Percentiles rank a stretch among this genome's conserved stretches.
phyloP scores from a whole-genome alignment of 2,888 invertebrate species.

The Pemphredon lugubris region DNA sequence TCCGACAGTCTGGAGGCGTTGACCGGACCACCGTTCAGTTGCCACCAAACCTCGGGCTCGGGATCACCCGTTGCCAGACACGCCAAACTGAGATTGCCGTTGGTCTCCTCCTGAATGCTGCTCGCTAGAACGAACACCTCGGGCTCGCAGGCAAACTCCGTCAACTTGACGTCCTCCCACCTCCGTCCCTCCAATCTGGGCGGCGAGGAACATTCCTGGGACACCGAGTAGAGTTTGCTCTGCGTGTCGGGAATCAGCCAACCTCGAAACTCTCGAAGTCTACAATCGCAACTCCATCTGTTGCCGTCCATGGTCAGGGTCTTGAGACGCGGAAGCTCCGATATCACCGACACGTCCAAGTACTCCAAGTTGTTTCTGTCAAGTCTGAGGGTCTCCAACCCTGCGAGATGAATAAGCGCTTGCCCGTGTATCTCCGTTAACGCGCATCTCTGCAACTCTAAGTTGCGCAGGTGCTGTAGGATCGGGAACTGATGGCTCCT shows the following conservation, averaged over 20 bases:
- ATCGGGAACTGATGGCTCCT: constrained; percentile 90
- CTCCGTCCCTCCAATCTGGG: constrained; percentile 85
- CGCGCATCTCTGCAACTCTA: constrained; percentile 91
- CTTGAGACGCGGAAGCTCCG: constrained; percentile 89
- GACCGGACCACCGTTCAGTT: constrained; percentile 88
- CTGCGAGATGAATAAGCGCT: constrained; percentile 89
- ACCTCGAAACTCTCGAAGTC: constrained; percentile 90
- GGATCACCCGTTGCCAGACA: constrained; percentile 93
- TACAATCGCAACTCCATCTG: constrained; percentile 95
- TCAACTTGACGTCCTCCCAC: constrained; percentile 89
- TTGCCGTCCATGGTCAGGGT: constrained; percentile 91
- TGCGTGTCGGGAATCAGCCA: constrained; percentile 86
- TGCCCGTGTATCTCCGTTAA: constrained; percentile 88
- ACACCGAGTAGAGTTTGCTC: constrained; percentile 89
- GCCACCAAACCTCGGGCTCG: constrained; percentile 91
- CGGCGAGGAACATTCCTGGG: constrained; percentile 89
- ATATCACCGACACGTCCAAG: constrained; percentile 86
- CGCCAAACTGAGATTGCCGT: constrained; percentile 90
- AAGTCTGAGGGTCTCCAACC: constrained; percentile 89
- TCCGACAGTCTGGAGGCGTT: constrained; percentile 75
- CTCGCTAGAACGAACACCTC: constrained; percentile 83
- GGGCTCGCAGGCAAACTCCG: constrained; percentile 92
- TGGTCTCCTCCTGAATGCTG: constrained; percentile 88
- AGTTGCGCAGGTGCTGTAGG: constrained; percentile 89
- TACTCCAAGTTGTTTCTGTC: constrained; percentile 90